These are phyloP conservation scores for Ia io DNA, from an alignment of 2,113 vertebrate genomes.

Conservation along the genomic window DNA sequence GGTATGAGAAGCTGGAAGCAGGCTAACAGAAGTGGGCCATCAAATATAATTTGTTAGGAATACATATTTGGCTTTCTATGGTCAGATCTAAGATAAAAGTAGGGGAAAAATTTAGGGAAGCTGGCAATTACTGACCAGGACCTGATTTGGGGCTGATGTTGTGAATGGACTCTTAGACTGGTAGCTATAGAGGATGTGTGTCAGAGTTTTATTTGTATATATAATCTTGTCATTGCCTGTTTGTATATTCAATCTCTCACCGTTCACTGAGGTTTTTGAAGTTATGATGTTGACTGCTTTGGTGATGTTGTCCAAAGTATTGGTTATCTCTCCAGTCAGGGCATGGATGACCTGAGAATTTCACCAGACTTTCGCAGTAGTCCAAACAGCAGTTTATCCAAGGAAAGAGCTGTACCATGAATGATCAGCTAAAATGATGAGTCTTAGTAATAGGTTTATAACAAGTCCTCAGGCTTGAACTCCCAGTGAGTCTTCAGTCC, in stretches of 20 bases:
- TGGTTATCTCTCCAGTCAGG: not conserved
- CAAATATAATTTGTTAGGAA: not conserved
- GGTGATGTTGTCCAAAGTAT: not conserved
- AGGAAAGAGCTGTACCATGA: not conserved
- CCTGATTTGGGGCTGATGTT: not conserved
- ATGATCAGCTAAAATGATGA: not conserved
- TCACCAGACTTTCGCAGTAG: not conserved
- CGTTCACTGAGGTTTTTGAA: not conserved
- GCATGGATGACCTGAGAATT: not conserved
- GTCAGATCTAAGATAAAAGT: not conserved
- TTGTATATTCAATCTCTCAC: not conserved
- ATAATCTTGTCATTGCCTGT: not conserved
- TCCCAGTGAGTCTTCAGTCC: not conserved
- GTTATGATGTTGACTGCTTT: not conserved
- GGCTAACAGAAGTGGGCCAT: not conserved
- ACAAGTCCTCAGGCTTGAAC: not conserved
- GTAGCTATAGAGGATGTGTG: not conserved
- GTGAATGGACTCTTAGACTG: not conserved
- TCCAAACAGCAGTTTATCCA: not conserved
- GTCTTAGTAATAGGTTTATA: not conserved
- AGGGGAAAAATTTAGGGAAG: not conserved
- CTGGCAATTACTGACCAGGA: not conserved
- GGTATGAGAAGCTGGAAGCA: not conserved
- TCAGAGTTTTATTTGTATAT: not conserved
- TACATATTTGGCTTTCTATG: not conserved